Percentiles rank a stretch among this genome's conserved stretches.
Evolutionary conservation across 2,113 vertebrate genomes (phyloP).

Genomic region (Emydura subglobosa): DNA sequence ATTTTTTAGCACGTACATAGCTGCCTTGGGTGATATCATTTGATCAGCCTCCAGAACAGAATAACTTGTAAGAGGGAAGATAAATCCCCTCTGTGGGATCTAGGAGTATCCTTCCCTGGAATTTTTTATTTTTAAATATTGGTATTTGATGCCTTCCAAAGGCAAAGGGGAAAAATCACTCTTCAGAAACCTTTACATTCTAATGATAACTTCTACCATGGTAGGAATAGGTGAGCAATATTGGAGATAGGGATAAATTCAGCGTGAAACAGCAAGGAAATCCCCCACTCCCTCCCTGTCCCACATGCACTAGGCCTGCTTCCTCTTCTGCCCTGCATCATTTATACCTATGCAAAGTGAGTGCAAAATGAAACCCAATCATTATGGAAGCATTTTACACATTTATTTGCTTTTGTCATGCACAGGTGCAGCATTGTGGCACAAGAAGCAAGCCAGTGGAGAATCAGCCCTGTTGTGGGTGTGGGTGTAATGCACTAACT

Average conservation of each 20-base stretch:
- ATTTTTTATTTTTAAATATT: background rate
- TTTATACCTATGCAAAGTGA: background rate
- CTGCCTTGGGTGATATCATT: constrained; percentile 19
- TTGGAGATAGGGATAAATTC: background rate
- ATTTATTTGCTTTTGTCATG: background rate
- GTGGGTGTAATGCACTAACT: background rate
- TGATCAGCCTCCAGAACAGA: constrained; percentile 41
- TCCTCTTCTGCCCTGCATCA: background rate
- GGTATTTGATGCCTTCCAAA: background rate
- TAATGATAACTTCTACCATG: background rate
- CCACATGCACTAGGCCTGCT: background rate
- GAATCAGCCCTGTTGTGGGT: background rate
- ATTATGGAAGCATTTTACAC: background rate
- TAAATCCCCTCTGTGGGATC: background rate
- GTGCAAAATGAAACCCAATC: background rate
- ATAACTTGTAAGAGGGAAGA: background rate
- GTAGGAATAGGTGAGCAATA: background rate
- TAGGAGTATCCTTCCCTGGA: background rate
- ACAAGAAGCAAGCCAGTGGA: background rate
- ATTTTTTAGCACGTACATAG: background rate
- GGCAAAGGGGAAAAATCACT: background rate
- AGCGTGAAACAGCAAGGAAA: background rate
- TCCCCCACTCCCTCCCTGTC: background rate
- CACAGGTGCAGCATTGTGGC: background rate
- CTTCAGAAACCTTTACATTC: background rate